Base-by-base conservation (phyloP, 2,888 invertebrate species). In the Anticlea derivata region DNA sequence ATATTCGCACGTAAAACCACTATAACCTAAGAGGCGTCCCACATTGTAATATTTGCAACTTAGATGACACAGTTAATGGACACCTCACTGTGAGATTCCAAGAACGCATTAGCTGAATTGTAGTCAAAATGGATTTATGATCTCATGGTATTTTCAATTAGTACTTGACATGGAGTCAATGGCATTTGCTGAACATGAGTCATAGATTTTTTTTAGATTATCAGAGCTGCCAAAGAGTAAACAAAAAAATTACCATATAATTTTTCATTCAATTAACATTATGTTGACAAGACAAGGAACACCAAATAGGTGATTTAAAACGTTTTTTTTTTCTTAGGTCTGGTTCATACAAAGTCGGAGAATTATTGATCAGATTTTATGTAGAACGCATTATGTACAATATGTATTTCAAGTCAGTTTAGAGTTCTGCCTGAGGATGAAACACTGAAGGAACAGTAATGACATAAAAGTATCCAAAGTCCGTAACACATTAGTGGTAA, bases 1-100 rank as follows among this genome's bases (percentile, higher is more conserved):
- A 12, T 17, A 23, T 37, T 46, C 40, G 39, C 44, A 50, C 39
- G 47, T 40, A 11, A 8, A 47, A 35, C 66, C 70, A 70, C 73
- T 77, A 76, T 70, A 69, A 73, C 64, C 78, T 70, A 75, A 71
- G 73, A 65, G 75, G 75, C 71, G 70, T 68, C 67, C 58, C 67
- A 63, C 68, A 62, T 70, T 68, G 62, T 53, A 68, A 66, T 66
- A 66, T 63, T 48, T 60, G 50, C 41, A 59, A 51, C 33, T 50
- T 39, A 17, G 8, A 37, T 50, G 20, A 22, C 43, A 49, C 26
- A 55, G 40, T 52, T 54, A 40, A 44, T 22, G 35, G 30, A 8
- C 30, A 50, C 30, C 50, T 48, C 30, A 8, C 38, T 35, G n/a
- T 29, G 39, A 55, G 35, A 50, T 52, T 57, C 49, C 57, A 57